A percentile compares a stretch with the other conserved stretches of the same genome.
Evolutionary conservation across 2,888 invertebrate species (phyloP).

Genomic region (Elmis aenea): DNA sequence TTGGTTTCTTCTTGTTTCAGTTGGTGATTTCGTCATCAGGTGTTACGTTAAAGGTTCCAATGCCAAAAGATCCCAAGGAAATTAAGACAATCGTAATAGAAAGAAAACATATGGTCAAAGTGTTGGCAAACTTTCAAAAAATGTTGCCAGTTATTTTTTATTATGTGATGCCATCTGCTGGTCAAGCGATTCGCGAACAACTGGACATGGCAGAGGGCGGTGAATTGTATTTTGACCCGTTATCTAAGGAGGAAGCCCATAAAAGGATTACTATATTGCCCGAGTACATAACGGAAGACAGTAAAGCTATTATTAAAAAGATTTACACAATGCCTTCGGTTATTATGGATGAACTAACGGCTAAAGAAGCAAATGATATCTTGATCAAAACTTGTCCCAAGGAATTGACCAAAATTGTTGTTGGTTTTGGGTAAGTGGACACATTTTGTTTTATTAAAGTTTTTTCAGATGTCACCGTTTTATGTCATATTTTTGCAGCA

Average conservation of each 20-base stretch:
- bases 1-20: constrained; percentile 26
- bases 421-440: constrained; percentile 13
- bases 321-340: constrained; percentile 52
- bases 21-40: constrained; percentile 34
- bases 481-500: no score
- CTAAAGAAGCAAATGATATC: constrained; percentile 76
- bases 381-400: constrained; percentile 69
- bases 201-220: constrained; percentile 62
- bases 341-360: constrained; percentile 65
- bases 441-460: not conserved
- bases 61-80: constrained; percentile 51
- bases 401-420: constrained; percentile 39
- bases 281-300: constrained; percentile 62
- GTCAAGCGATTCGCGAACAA: constrained; percentile 60
- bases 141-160: constrained; percentile 74
- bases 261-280: constrained; percentile 74
- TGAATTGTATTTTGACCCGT: constrained; percentile 55
- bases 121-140: constrained; percentile 73
- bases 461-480: not conserved
- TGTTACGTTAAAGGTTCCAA: constrained; percentile 54
- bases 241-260: constrained; percentile 60
- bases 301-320: constrained; percentile 58
- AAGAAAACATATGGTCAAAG: constrained; percentile 64
- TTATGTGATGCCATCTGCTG: constrained; percentile 66
- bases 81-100: constrained; percentile 63